Evolutionary conservation across 2,888 invertebrate species (phyloP), one percentile per base, ranked within the genome.

Genomic region (Acanthosoma haemorrhoidale): DNA sequence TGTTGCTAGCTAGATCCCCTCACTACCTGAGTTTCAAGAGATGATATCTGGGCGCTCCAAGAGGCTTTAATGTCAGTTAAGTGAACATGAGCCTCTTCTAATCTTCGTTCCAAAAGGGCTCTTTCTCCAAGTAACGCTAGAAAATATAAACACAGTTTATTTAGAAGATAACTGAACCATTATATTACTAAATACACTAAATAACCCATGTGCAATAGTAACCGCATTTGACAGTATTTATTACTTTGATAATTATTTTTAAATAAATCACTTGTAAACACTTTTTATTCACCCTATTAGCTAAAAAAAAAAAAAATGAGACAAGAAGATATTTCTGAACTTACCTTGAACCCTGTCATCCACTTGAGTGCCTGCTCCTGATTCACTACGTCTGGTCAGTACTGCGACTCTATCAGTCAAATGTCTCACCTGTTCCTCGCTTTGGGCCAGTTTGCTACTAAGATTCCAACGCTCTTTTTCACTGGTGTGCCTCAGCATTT

Each of bases 21-120:
- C 39, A 64, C 59, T 60, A 91, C 90, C 86, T 95, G 94, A n/a
- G 92, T 92, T 79, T 95, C 94, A 41, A 94, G 81, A 0, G 90
- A 88, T 15, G 92, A 87, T 76, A 94, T 94, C 80, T 94, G 93
- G 13, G 91, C 90, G 77, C 93, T 94, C 94, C 94, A 94, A 0
- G 91, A 91, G 0, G 91, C 91, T 79, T 95, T 94, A 74, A 94
- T 92, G 77, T 94, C 93, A 0, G 91, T 89, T 34, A 94, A 81
- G 79, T 94, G 94, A 77, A 93, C 84, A 78, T 93, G 89, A 0
- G 92, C 87, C 78, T 94, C 94, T 76, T 92, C 90, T 70, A 94
- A 80, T 76, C 91, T 88, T 72, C 91, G 85, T 74, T 91, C 89
- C 32, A 94, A 81, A 25, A 90, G 79, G 73, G 85, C 85, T 66